phyloP scores from a whole-genome alignment of 2,797 vertebrate genomes.

The Rhinophrynus dorsalis region DNA sequence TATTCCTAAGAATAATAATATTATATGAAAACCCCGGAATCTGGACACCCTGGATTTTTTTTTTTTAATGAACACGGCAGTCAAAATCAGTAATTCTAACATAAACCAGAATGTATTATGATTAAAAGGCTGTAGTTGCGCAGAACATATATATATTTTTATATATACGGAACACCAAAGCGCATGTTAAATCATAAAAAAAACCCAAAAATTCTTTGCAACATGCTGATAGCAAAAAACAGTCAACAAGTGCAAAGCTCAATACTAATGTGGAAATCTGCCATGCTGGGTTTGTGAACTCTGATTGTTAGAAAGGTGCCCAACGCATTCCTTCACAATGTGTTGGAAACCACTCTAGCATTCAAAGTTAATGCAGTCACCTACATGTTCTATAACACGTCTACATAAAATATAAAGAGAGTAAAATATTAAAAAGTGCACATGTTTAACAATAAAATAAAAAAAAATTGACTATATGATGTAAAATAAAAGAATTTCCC shows the following conservation, averaged over 20 bases:
- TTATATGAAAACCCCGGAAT: slow-evolving; percentile 93
- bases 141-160: slow-evolving; percentile 57
- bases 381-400: slow-evolving; percentile 73
- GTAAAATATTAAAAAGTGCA: slow-evolving; percentile 92
- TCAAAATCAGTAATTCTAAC: slow-evolving; percentile 81
- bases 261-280: slow-evolving; percentile 55
- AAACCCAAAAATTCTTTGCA: slow-evolving; percentile 59
- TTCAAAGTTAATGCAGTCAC: slow-evolving; percentile 65
- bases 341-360: too few species aligned
- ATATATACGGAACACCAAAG: slow-evolving; percentile 56
- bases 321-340: too few species aligned
- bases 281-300: slow-evolving; percentile 42
- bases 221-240: slow-evolving; percentile 59
- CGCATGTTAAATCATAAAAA: slow-evolving; percentile 51
- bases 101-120: slow-evolving; percentile 71
- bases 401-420: slow-evolving; percentile 74
- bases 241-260: slow-evolving; percentile 53
- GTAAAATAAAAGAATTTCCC: slow-evolving; percentile 56
- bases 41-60: slow-evolving; percentile 93
- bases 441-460: slow-evolving; percentile 72
- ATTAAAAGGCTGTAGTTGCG: slow-evolving; percentile 69
- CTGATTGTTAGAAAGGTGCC: too few species aligned
- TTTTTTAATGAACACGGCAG: slow-evolving; percentile 86
- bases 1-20: slow-evolving; percentile 99
- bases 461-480: slow-evolving; percentile 60